A percentile compares a stretch with the other conserved stretches of the same genome.
Conservation (phyloP, 2,113 vertebrate species). For the Rhegmatorhina hoffmannsi region DNA sequence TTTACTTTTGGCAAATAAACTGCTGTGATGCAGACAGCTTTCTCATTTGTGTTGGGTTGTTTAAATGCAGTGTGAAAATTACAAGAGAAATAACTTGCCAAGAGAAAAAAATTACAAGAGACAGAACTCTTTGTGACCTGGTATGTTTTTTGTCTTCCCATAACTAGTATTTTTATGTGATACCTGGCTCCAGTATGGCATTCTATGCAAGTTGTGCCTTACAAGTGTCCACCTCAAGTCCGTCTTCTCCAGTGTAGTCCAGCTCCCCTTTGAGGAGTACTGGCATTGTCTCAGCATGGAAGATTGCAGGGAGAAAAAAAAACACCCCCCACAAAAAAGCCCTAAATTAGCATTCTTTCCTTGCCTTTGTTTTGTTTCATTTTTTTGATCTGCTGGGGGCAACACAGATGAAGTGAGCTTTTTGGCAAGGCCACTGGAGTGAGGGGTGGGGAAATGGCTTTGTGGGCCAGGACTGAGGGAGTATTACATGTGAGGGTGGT, state of each 20-base stretch:
- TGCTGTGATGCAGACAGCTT: background rate
- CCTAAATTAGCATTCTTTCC: background rate
- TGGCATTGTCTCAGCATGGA: background rate
- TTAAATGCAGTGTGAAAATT: background rate
- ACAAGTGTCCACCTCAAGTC: background rate
- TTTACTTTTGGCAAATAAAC: background rate
- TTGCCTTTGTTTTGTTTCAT: background rate
- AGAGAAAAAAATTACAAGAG: background rate
- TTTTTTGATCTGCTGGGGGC: background rate
- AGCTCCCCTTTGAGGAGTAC: background rate
- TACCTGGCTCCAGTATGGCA: background rate
- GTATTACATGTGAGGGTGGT: accelerated
- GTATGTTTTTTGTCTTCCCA: background rate
- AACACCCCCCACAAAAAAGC: background rate
- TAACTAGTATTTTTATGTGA: background rate
- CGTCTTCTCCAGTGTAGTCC: background rate
- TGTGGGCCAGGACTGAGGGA: background rate
- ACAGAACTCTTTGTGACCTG: background rate
- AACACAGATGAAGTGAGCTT: conserved; percentile 11
- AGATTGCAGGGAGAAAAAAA: background rate
- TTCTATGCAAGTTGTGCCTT: background rate
- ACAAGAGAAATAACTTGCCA: background rate
- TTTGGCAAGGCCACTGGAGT: background rate
- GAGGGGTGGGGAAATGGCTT: background rate
- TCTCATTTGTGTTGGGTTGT: background rate